phyloP scores from a whole-genome alignment of 2,113 vertebrate species.

The Podilymbus podiceps region DNA sequence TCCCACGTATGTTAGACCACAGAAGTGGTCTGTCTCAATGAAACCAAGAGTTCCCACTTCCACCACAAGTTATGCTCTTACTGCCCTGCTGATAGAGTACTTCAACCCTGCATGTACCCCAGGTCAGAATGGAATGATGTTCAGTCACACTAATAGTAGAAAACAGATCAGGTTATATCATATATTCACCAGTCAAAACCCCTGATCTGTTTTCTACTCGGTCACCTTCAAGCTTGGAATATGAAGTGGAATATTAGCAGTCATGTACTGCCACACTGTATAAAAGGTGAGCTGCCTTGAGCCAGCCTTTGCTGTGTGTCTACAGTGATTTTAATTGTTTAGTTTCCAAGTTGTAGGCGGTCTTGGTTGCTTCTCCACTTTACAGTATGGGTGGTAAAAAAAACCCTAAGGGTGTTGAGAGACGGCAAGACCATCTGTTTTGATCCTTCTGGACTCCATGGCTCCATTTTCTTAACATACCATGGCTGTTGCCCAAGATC shows the following conservation, averaged over 20 bases:
- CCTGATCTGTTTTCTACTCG: background rate
- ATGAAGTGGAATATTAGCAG: background rate
- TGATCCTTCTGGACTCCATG: background rate
- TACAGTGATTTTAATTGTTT: background rate
- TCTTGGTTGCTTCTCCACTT: background rate
- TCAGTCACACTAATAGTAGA: background rate
- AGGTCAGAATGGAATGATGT: background rate
- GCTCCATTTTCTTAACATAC: background rate
- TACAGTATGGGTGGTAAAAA: background rate
- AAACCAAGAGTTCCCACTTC: background rate
- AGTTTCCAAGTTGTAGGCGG: background rate
- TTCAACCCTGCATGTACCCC: rapidly evolving
- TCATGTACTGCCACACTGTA: background rate
- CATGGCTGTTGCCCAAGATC: background rate
- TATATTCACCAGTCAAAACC: background rate
- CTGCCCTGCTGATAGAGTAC: rapidly evolving
- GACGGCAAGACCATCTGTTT: background rate
- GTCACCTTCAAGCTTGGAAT: background rate
- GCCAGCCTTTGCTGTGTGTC: background rate
- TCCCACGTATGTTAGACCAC: rapidly evolving
- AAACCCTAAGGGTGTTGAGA: background rate
- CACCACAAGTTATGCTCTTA: background rate
- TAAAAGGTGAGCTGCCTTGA: background rate
- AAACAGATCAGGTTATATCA: background rate
- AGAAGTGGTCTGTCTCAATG: rapidly evolving